Evolutionary conservation across 2,888 invertebrate genomes (phyloP).

Genomic region (Unio pictorum): DNA sequence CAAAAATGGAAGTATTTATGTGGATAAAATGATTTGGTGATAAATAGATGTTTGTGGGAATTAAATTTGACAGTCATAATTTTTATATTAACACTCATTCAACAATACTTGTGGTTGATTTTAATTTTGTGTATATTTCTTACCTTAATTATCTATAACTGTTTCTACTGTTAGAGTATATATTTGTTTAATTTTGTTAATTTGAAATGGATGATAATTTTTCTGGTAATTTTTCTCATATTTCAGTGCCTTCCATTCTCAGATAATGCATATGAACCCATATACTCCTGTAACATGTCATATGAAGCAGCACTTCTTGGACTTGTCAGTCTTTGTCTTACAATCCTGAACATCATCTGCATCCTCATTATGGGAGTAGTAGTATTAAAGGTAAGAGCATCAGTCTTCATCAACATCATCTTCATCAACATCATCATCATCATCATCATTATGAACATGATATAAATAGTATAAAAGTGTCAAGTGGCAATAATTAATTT

Average conservation of each 20-base stretch:
- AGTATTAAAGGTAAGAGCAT: conserved; percentile 79
- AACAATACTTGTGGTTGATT: too few relatives aligned
- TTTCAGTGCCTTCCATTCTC: conserved; percentile 31
- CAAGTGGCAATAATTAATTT: not conserved
- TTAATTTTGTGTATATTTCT: too few relatives aligned
- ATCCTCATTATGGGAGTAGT: conserved; percentile 86
- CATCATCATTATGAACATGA: not conserved
- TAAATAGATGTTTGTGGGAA: too few relatives aligned
- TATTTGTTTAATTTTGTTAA: too few relatives aligned
- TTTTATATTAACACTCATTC: too few relatives aligned
- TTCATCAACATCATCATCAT: not conserved
- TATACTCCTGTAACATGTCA: conserved; percentile 83
- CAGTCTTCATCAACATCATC: not conserved
- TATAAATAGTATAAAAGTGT: not conserved
- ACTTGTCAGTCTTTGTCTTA: conserved; percentile 84
- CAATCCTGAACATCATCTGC: conserved; percentile 86
- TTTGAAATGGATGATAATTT: too few relatives aligned
- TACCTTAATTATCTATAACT: too few relatives aligned
- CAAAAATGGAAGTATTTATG: too few relatives aligned
- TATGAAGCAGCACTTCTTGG: conserved; percentile 85
- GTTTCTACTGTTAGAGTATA: too few relatives aligned
- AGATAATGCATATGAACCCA: conserved; percentile 72
- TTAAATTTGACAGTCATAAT: too few relatives aligned
- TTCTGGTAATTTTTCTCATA: too few relatives aligned
- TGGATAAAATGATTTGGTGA: too few relatives aligned